phyloP scores from a whole-genome alignment of 2,113 vertebrate species.

The Xerus inauris region DNA sequence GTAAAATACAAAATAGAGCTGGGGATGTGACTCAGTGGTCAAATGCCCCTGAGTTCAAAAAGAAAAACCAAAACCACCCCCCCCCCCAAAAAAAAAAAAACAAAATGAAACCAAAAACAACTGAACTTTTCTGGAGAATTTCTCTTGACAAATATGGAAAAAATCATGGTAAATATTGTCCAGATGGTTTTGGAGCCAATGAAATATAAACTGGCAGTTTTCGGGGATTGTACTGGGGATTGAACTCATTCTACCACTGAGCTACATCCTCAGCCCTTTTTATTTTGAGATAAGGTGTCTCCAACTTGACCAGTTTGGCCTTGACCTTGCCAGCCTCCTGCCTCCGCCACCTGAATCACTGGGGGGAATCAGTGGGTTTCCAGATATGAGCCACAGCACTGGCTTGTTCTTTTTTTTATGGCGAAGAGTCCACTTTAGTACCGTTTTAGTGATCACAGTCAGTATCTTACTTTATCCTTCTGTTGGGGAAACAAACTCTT shows the following conservation, averaged over 20 bases:
- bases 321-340: not conserved
- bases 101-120: too few species aligned
- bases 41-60: too few species aligned
- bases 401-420: not conserved
- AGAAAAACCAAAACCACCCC: too few species aligned
- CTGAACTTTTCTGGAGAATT: not conserved
- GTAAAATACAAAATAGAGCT: too few species aligned
- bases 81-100: too few species aligned
- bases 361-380: not conserved
- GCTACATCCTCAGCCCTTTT: not conserved
- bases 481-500: not conserved
- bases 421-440: not conserved
- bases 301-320: not conserved
- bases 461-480: not conserved
- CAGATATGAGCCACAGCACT: not conserved
- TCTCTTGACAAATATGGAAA: slow-evolving; percentile 26
- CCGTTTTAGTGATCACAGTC: slow-evolving; percentile 58
- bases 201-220: not conserved
- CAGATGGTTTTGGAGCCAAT: not conserved
- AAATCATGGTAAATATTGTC: not conserved
- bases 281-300: not conserved
- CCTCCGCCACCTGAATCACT: not conserved
- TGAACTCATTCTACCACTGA: not conserved
- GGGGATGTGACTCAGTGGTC: too few species aligned
- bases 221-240: not conserved